A percentile compares a stretch with the other conserved stretches of the same genome.
Conservation (phyloP, 2,113 vertebrate species). For the Prunella fulvescens region DNA sequence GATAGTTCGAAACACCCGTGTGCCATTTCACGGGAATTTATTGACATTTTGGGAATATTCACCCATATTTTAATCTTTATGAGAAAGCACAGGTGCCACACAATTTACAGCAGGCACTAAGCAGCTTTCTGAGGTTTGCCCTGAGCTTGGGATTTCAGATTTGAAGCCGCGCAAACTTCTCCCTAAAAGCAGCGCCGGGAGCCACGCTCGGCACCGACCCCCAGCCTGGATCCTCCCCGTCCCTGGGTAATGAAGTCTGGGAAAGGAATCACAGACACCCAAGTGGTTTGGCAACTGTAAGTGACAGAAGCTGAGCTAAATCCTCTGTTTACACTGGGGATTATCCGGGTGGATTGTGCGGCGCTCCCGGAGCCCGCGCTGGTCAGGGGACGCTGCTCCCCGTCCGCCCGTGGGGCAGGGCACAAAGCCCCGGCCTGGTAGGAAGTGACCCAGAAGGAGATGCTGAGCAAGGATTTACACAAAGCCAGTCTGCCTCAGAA, state of each 20-base stretch:
- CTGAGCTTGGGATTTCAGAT: background rate
- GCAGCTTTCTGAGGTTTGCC: background rate
- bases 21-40: background rate
- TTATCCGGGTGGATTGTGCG: conserved; percentile 74
- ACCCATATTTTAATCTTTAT: background rate
- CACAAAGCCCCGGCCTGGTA: conserved; percentile 88
- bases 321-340: conserved; percentile 89
- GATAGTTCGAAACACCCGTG: accelerated
- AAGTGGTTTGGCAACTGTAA: conserved; percentile 81
- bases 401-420: conserved; percentile 76
- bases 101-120: background rate
- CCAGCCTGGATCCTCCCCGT: background rate
- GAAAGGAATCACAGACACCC: conserved; percentile 80
- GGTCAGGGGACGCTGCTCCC: conserved; percentile 83
- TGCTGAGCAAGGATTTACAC: conserved; percentile 87
- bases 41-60: background rate
- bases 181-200: background rate
- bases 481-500: conserved; percentile 87
- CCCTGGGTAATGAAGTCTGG: conserved; percentile 68
- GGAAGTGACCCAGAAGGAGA: conserved; percentile 98
- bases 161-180: background rate
- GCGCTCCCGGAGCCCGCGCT: conserved; percentile 72
- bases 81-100: background rate
- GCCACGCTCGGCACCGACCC: background rate
- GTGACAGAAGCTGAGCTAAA: conserved; percentile 85